Base-by-base conservation (phyloP, 2,797 vertebrate genomes). In the Natrix natrix region DNA sequence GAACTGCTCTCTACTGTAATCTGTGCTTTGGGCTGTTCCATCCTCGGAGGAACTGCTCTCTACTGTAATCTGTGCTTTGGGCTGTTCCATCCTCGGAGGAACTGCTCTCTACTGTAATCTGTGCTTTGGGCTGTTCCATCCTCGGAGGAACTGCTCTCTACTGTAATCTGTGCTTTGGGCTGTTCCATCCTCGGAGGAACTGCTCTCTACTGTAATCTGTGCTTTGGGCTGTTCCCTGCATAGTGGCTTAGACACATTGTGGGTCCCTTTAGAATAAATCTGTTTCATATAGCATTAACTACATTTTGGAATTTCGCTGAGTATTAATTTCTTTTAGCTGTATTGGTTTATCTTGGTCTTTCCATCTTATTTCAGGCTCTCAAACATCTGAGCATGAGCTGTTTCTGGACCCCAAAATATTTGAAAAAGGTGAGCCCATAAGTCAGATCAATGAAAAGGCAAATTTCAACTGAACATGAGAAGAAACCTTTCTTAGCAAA, bases 321-420 rank as follows among this genome's bases (percentile, higher is more conserved):
- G 43, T 48, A 2, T 69, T 88, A 43, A 8, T 26, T 88, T 86
- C 16, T 63, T 89, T 8, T 66, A 37, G n/a, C 57, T 13, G 1
- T 2, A 7, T 74, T 74, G 56, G 26, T 90, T 61, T 91, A 92
- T 92, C 91, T 17, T n/a, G 54, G 89, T 94, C 89, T 94, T 89
- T 93, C 96, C 93, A 94, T 93, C 92, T 94, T 93, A 69, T 86
- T 91, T 56, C 96, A 98, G 98, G 97, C 74, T 98, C 97, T 90
- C 98, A 98, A 86, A 97, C 98, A 56, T 98, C 98, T 6, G 98
- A 98, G 91, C 98, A 98, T 0, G 98, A 98, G 89, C 97, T 98
- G 14, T 98, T 98, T 96, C 94, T 98, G 96, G 98, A 98, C 74
- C 97, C 98, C 90, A 98, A 98, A 95, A 97, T 98, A 96, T 98